phyloP scores from a whole-genome alignment of 2,113 vertebrate genomes.

The Pionites leucogaster region DNA sequence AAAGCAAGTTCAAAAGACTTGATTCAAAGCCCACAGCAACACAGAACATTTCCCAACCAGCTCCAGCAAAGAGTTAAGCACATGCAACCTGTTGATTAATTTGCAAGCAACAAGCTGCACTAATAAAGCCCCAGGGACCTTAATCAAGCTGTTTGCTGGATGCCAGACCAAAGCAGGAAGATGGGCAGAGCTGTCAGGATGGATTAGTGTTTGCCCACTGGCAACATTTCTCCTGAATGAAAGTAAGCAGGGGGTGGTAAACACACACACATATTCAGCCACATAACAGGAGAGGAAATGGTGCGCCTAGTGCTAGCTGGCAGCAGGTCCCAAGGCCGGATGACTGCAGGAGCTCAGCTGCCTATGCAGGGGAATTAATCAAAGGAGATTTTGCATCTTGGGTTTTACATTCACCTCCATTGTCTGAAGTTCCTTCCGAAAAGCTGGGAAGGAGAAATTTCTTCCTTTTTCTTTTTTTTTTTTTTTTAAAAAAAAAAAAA shows the following conservation, averaged over 20 bases:
- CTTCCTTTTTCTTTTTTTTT: background rate
- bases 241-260: background rate
- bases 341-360: background rate
- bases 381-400: background rate
- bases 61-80: constrained; percentile 40
- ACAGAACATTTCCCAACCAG: background rate
- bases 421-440: constrained; percentile 6
- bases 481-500: background rate
- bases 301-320: background rate
- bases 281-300: background rate
- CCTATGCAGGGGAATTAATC: background rate
- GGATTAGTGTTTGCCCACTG: constrained; percentile 42
- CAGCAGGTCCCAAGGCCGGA: background rate
- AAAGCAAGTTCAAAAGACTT: background rate
- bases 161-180: constrained; percentile 47
- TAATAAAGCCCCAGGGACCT: constrained; percentile 34
- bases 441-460: background rate
- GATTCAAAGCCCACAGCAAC: background rate
- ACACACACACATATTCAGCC: background rate
- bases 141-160: constrained; percentile 58
- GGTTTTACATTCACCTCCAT: background rate
- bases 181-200: constrained; percentile 62
- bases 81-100: constrained; percentile 60
- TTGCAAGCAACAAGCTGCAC: constrained; percentile 52
- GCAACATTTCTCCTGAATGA: constrained; percentile 15